Evolutionary conservation across 1,140 invertebrate species (phyloP), one percentile per base, ranked within the genome.

Genomic region (Brachionus rubens): DNA sequence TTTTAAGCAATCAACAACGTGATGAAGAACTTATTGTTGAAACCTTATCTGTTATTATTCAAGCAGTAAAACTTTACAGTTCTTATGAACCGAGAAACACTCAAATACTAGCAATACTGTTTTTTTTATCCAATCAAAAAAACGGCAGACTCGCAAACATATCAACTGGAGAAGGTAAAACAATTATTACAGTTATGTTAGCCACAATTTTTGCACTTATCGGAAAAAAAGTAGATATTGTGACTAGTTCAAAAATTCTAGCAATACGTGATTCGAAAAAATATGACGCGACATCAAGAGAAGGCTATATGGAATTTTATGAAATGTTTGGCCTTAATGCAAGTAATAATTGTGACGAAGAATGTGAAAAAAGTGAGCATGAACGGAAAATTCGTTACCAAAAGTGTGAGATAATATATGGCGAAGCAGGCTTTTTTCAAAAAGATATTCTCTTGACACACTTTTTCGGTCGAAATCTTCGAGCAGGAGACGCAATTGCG

Each of bases 151-250:
- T 59, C n/a, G 54, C 54, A n/a, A 30, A 59, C 26, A 59, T 59
- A 59, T 59, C 54, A 59, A 59, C 54, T 59, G 54, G 54, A 0
- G 54, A 59, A 36, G 54, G 54, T n/a, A 59, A 59, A 30, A 30
- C 54, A 30, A 30, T 59, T 1, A 59, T 59, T 2, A 52, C 50
- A 52, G 30, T 52, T 52, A 28, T 59, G 4, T 16, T 28, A 59
- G 30, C 54, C 28, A 33, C 33, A 59, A 28, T 28, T 3, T 28
- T 30, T 59, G 24, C 30, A 26, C 30, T 52, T 21, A 52, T 52
- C 26, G 50, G 50, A 52, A 26, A 26, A 21, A 30, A n/a, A 30
- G 54, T 59, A 33, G 54, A 59, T 30, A 59, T 59, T 33, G n/a
- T 59, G 2, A 59, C 54, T 33, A 59, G 54, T 26, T 59, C 54